Evolutionary conservation across 2,888 invertebrate genomes (phyloP).

Genomic region (Auanema freiburgensis): DNA sequence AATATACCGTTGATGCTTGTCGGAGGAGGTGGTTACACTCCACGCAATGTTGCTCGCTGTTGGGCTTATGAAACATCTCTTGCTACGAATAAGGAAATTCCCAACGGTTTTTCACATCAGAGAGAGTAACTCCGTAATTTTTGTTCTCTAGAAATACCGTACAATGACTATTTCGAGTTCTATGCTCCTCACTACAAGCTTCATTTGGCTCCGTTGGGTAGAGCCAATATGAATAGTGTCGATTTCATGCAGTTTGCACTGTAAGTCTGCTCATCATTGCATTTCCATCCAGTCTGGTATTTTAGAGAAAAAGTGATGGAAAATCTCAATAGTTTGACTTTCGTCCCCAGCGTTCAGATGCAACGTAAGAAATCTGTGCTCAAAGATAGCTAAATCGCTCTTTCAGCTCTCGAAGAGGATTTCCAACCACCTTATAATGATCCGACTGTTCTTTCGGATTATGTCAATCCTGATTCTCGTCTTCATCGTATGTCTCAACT

Average conservation of each 20-base stretch:
- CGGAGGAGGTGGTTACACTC: too few species aligned
- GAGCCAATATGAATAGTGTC: conserved; percentile 47
- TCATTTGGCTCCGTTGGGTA: conserved; percentile 51
- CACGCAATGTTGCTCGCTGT: conserved; percentile 71
- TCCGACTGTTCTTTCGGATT: too few species aligned
- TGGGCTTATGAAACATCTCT: conserved; percentile 98
- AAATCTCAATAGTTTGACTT: conserved; percentile 47
- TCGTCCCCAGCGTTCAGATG: conserved; percentile 61
- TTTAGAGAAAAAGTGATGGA: conserved; percentile 40
- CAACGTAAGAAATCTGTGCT: too few species aligned
- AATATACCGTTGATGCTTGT: conserved; percentile 93
- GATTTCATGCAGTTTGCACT: conserved; percentile 47
- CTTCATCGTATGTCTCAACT: conserved; percentile 38
- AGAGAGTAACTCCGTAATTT: too few species aligned
- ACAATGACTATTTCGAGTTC: too few species aligned
- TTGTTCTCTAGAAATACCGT: too few species aligned
- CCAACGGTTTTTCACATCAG: too few species aligned
- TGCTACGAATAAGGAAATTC: conserved; percentile 54
- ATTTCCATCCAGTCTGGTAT: too few species aligned
- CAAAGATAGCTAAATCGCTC: too few species aligned
- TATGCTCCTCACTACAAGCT: conserved; percentile 57
- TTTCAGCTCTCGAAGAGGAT: too few species aligned
- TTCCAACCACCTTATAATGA: too few species aligned
- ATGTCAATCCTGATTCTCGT: conserved; percentile 55
- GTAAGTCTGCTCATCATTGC: too few species aligned